Conservation (phyloP, 2,888 invertebrate species). For the Eupelmus urozonus region DNA sequence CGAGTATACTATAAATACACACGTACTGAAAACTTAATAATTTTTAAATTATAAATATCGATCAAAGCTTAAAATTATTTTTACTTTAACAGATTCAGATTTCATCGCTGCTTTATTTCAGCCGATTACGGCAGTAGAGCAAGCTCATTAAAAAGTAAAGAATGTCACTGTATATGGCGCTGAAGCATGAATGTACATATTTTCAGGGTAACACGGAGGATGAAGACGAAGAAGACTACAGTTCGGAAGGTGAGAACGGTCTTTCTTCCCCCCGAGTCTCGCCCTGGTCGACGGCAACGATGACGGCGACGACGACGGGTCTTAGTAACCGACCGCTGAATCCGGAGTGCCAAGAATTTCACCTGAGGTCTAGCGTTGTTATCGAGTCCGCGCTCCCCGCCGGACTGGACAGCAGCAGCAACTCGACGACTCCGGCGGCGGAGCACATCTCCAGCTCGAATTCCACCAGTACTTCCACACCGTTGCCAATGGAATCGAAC, state of each 20-base stretch:
- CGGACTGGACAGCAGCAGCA: slow-evolving; percentile 9
- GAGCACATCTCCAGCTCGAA: background rate
- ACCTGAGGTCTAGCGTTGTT: slow-evolving; percentile 61
- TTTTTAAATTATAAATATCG: too few species aligned
- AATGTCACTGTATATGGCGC: background rate
- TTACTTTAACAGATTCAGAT: too few species aligned
- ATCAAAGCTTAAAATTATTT: background rate
- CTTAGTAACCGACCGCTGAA: slow-evolving; percentile 61
- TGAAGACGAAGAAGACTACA: slow-evolving; percentile 73
- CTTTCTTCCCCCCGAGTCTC: slow-evolving; percentile 65
- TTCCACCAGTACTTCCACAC: slow-evolving; percentile 19
- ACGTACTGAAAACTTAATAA: too few species aligned
- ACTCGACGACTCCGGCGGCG: background rate
- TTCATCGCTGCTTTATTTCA: too few species aligned
- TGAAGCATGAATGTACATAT: too few species aligned
- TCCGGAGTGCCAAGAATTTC: slow-evolving; percentile 75
- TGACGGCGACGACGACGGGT: slow-evolving; percentile 2
- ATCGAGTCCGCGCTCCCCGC: slow-evolving; percentile 42
- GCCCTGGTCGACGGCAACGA: slow-evolving; percentile 63
- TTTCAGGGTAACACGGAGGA: slow-evolving; percentile 64
- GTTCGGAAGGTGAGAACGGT: slow-evolving; percentile 70
- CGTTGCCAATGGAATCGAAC: slow-evolving; percentile 10
- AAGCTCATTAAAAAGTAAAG: background rate
- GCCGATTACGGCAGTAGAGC: background rate
- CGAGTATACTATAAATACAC: too few species aligned